These are phyloP conservation scores for Thalassophryne amazonica DNA, from an alignment of 2,797 vertebrate species.

Conservation along the genomic window DNA sequence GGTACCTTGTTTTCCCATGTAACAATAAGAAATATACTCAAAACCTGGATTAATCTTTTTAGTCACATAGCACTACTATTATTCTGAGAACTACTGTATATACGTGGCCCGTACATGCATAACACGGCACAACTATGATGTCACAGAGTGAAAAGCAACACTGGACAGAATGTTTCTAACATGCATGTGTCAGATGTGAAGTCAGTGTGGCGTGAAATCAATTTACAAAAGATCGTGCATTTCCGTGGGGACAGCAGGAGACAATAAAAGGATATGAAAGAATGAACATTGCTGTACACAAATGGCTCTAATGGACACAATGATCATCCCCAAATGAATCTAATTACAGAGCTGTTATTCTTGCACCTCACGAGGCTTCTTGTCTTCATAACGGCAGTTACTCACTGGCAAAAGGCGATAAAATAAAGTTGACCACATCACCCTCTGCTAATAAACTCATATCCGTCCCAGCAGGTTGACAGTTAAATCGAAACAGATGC, in stretches of 20 bases:
- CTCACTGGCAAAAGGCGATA: conserved; percentile 23
- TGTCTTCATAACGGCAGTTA: conserved; percentile 35
- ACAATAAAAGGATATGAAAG: conserved; percentile 63
- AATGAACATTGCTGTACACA: conserved; percentile 64
- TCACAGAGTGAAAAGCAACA: not conserved
- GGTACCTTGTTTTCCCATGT: no score
- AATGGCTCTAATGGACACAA: conserved; percentile 74
- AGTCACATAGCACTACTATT: no score
- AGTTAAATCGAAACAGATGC: conserved; percentile 49
- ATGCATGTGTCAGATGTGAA: conserved; percentile 29
- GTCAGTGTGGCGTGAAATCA: conserved; percentile 56
- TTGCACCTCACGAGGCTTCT: conserved; percentile 48
- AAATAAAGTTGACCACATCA: conserved; percentile 37
- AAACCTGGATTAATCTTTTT: no score
- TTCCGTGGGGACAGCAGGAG: conserved; percentile 57
- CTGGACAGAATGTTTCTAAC: conserved; percentile 18
- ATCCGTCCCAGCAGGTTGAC: conserved; percentile 40
- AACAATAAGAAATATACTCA: no score
- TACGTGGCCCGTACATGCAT: not conserved
- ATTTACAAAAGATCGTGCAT: conserved; percentile 72
- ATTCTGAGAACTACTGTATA: no score
- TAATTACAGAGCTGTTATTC: conserved; percentile 70
- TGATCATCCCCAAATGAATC: conserved; percentile 74
- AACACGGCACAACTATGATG: not conserved
- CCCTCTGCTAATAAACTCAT: conserved; percentile 45